Evolutionary conservation across 2,113 vertebrate species (phyloP).

Genomic region (Cyrtonyx montezumae): DNA sequence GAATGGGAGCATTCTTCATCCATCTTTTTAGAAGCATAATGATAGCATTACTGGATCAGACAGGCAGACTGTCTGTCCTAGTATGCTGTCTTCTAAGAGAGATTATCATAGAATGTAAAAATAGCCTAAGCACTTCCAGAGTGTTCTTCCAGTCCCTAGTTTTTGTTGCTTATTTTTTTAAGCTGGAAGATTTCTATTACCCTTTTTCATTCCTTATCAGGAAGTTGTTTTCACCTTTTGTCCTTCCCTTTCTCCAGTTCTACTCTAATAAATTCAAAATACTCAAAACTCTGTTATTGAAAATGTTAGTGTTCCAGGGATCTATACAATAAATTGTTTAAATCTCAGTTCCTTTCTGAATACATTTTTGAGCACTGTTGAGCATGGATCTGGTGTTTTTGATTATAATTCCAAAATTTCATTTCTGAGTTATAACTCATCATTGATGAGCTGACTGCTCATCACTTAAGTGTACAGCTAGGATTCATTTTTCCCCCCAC

Average conservation of each 20-base stretch:
- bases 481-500: not conserved
- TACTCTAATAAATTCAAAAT: not conserved
- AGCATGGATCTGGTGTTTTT: not conserved
- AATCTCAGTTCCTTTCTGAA: not conserved
- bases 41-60: not conserved
- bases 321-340: not conserved
- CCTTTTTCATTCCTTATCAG: not conserved
- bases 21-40: not conserved
- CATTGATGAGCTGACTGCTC: not conserved
- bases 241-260: not conserved
- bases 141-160: not conserved
- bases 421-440: constrained; percentile 13
- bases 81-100: not conserved
- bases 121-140: not conserved
- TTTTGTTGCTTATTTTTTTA: not conserved
- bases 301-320: not conserved
- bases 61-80: not conserved
- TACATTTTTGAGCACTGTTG: not conserved
- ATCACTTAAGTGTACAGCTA: not conserved
- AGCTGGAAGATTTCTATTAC: not conserved
- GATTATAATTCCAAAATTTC: not conserved
- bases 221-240: not conserved
- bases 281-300: not conserved
- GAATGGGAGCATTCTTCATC: not conserved
- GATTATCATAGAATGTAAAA: not conserved